A percentile compares a stretch with the other conserved stretches of the same genome.
Evolutionary conservation across 2,113 vertebrate species (phyloP).

Genomic region (Sylvilagus bachmani): DNA sequence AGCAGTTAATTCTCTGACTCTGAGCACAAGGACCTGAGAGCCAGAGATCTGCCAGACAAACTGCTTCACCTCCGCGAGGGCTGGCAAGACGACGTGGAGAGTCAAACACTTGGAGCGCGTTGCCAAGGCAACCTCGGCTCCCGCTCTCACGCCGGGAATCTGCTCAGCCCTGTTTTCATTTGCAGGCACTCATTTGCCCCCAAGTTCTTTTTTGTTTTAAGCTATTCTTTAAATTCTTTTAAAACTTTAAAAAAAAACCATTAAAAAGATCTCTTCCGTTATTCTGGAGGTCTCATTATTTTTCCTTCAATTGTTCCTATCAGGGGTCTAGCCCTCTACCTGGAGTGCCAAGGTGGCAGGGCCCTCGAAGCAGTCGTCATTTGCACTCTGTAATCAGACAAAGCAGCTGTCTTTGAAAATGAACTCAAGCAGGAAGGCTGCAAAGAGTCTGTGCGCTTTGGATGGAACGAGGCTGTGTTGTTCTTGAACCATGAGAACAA

Average conservation of each 20-base stretch:
- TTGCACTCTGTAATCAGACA: background rate
- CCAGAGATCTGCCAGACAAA: background rate
- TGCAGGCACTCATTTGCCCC: background rate
- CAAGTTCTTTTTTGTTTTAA: slow-evolving; percentile 57
- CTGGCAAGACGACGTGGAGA: background rate
- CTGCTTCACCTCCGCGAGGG: background rate
- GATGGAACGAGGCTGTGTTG: background rate
- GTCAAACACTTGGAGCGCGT: background rate
- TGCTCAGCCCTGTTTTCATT: slow-evolving; percentile 10
- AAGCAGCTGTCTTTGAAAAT: background rate
- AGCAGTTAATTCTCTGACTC: background rate
- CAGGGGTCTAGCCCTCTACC: background rate
- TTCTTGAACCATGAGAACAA: background rate
- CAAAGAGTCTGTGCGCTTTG: background rate
- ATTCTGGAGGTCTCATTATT: background rate
- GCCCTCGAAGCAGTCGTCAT: background rate
- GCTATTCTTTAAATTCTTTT: slow-evolving; percentile 34
- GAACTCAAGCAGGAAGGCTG: background rate
- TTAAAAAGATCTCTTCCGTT: background rate
- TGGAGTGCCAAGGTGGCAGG: background rate
- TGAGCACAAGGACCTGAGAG: slow-evolving; percentile 2
- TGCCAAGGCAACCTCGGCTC: slow-evolving; percentile 75
- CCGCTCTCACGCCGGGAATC: background rate
- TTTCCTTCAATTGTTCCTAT: background rate
- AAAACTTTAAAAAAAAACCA: slow-evolving; percentile 11